phyloP scores from a whole-genome alignment of 2,113 vertebrate genomes.

The Oryzias javanicus region DNA sequence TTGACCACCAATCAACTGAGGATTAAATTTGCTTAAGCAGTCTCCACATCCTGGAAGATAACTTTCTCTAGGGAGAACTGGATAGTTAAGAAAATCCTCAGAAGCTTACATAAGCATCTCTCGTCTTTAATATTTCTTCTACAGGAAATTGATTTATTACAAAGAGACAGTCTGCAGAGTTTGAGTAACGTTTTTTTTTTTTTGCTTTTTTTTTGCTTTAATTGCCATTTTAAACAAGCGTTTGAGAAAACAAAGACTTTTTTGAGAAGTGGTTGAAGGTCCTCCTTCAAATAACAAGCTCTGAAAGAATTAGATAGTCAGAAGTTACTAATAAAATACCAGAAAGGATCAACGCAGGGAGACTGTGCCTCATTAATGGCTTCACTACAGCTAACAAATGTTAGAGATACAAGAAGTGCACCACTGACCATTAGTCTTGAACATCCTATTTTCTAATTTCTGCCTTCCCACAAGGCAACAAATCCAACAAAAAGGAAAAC shows the following conservation, averaged over 20 bases:
- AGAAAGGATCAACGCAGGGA: conserved; percentile 13
- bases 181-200: conserved; percentile 14
- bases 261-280: not conserved
- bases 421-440: not conserved
- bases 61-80: not conserved
- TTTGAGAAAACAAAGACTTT: not conserved
- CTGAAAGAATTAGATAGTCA: conserved; percentile 19
- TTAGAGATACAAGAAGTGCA: not conserved
- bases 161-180: not conserved
- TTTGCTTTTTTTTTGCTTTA: conserved; percentile 20
- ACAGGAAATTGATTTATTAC: not conserved
- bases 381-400: conserved; percentile 9
- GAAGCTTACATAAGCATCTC: not conserved
- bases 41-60: not conserved
- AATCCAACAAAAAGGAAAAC: not conserved
- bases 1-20: not conserved
- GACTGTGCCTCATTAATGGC: conserved; percentile 2
- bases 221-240: conserved; percentile 2
- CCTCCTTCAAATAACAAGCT: conserved; percentile 7
- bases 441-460: not conserved
- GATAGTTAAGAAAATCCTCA: not conserved
- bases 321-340: conserved; percentile 14
- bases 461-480: not conserved
- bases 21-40: not conserved
- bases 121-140: not conserved